phyloP scores from a whole-genome alignment of 1,140 invertebrate species.

The Holotrichia oblita region DNA sequence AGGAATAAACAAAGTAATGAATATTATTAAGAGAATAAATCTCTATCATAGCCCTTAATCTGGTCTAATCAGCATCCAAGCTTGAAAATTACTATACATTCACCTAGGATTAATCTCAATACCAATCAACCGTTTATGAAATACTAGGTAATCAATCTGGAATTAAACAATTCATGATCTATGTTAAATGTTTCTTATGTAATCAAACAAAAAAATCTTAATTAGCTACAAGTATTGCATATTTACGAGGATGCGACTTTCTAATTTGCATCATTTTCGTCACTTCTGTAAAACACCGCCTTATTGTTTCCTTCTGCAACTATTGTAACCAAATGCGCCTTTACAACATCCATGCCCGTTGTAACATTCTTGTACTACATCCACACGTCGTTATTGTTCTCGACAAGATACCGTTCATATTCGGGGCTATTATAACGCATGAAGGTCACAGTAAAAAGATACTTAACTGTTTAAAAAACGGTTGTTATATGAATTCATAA shows the following conservation, averaged over 20 bases:
- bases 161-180: neutral
- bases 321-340: neutral
- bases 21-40: no score
- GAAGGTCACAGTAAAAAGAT: neutral
- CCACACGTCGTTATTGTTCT: constrained; percentile 4
- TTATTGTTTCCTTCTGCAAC: constrained; percentile 7
- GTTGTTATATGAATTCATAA: neutral
- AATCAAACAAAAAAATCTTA: neutral
- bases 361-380: neutral
- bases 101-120: no score
- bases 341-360: neutral
- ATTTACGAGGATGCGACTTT: neutral
- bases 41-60: no score
- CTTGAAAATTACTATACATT: no score
- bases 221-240: neutral
- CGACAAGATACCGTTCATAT: neutral
- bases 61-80: no score
- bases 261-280: neutral
- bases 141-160: neutral
- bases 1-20: no score
- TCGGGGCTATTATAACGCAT: neutral
- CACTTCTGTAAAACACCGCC: neutral
- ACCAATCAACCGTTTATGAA: no score
- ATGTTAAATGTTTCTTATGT: neutral
- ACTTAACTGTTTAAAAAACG: constrained; percentile 13